Conservation (phyloP, 2,113 vertebrate genomes). For the Engystomops pustulosus region DNA sequence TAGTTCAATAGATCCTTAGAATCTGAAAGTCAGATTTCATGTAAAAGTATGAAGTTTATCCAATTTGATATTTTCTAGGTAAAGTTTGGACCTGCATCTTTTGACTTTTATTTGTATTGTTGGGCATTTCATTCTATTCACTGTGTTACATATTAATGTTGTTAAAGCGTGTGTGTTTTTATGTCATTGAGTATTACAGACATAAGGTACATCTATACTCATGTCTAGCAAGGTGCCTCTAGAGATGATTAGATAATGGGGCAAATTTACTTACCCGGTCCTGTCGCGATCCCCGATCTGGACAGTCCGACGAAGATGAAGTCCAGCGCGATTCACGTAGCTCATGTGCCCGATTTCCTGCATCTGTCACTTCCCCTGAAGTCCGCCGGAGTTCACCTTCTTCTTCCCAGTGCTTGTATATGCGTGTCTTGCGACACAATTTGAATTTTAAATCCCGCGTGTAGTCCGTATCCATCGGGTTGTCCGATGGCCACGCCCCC, state of each 20-base stretch:
- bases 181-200: background rate
- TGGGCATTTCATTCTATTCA: conserved; percentile 3
- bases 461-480: no score
- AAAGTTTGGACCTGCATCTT: conserved; percentile 25
- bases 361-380: no score
- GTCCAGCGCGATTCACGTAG: no score
- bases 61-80: conserved; percentile 25
- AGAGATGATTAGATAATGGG: background rate
- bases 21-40: background rate
- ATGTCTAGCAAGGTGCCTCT: background rate
- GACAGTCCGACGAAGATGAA: no score
- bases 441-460: no score
- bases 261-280: no score
- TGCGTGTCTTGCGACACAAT: no score
- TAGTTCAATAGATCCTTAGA: background rate
- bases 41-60: background rate
- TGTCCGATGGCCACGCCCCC: no score
- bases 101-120: conserved; percentile 11
- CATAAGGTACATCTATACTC: conserved; percentile 22
- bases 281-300: no score
- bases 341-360: no score
- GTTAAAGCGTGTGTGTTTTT: background rate
- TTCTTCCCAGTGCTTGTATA: no score
- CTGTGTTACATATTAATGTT: background rate
- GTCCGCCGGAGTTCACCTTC: no score